phyloP scores from a whole-genome alignment of 1,140 invertebrate genomes.

The Drosophila neocordata region DNA sequence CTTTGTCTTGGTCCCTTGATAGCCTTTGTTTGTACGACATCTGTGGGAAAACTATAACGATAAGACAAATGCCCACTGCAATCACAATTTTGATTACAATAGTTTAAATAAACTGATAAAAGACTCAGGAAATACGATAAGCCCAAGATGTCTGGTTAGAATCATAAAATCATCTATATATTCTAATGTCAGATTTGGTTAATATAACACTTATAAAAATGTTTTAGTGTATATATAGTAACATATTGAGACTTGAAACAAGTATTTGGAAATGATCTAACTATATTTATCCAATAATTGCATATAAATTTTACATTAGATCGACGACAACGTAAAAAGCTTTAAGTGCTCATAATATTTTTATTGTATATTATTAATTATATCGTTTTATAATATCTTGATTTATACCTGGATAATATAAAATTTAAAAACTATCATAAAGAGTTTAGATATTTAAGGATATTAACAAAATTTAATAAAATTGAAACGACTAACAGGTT shows the following conservation, averaged over 20 bases:
- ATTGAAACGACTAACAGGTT: no score
- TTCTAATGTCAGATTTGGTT: no score
- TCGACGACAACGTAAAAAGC: not conserved
- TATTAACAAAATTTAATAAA: no score
- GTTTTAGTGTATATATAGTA: no score
- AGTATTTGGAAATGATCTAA: not conserved
- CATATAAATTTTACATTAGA: not conserved
- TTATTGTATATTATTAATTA: conserved; percentile 15
- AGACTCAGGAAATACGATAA: not conserved
- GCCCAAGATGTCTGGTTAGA: no score
- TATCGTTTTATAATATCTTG: conserved; percentile 9
- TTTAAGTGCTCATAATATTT: not conserved
- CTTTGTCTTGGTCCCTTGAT: not conserved
- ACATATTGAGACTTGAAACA: no score
- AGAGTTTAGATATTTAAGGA: no score
- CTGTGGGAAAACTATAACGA: not conserved
- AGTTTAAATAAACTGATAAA: not conserved
- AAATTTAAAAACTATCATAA: not conserved
- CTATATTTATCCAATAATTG: not conserved
- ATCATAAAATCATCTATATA: no score
- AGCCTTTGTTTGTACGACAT: not conserved
- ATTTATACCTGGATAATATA: no score
- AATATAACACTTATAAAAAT: no score
- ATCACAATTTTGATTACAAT: no score
- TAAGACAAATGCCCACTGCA: not conserved